phyloP scores from a whole-genome alignment of 2,888 invertebrate species.

The Acronicta alni region DNA sequence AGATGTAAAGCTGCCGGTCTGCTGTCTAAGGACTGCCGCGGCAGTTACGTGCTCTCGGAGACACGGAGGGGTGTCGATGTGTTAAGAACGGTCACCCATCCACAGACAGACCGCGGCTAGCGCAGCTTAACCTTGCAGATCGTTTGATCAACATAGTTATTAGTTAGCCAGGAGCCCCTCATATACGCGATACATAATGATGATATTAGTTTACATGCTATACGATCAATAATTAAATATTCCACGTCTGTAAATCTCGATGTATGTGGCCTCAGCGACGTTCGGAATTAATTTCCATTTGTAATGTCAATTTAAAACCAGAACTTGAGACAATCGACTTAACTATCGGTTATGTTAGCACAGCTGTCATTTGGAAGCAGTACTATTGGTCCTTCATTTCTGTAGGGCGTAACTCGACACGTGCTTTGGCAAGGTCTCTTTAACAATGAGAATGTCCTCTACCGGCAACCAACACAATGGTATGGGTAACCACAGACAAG shows the following conservation, averaged over 20 bases:
- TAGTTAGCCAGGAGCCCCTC: too few relatives aligned
- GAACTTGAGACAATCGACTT: not conserved
- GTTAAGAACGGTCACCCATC: too few relatives aligned
- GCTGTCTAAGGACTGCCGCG: too few relatives aligned
- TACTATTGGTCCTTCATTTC: not conserved
- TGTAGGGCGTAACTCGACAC: not conserved
- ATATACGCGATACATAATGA: too few relatives aligned
- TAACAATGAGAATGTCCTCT: not conserved
- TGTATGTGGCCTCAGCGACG: not conserved
- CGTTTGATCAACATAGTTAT: too few relatives aligned
- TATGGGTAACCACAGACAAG: not conserved
- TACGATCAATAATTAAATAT: not conserved
- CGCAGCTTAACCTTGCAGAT: too few relatives aligned
- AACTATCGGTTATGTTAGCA: slow-evolving; percentile 6
- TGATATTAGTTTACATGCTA: too few relatives aligned
- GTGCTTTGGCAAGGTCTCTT: not conserved
- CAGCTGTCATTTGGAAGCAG: not conserved
- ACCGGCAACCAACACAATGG: not conserved
- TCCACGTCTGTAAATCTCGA: not conserved
- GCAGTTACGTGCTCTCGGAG: too few relatives aligned
- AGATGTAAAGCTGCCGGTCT: too few relatives aligned
- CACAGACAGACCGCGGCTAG: too few relatives aligned
- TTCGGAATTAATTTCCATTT: slow-evolving; percentile 2
- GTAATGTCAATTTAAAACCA: slow-evolving; percentile 3
- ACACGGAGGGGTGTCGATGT: too few relatives aligned